phyloP scores from a whole-genome alignment of 2,797 vertebrate species.

The Monodelphis domestica region DNA sequence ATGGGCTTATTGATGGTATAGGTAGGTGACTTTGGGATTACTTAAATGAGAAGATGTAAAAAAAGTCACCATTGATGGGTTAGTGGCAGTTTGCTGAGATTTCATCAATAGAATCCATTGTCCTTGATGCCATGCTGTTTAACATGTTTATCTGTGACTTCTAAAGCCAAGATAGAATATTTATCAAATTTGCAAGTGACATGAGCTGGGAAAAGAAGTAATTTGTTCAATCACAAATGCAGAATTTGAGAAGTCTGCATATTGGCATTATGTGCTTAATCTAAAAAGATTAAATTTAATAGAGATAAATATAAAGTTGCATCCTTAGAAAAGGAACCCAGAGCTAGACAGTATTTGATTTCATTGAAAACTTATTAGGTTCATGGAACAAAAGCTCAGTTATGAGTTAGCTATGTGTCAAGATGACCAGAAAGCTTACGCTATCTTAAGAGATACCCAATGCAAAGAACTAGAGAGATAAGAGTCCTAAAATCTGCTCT shows the following conservation, averaged over 20 bases:
- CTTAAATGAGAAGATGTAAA: neutral
- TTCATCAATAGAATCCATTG: neutral
- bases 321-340: neutral
- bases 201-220: neutral
- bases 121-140: neutral
- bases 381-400: neutral
- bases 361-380: neutral
- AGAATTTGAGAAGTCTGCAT: neutral
- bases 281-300: neutral
- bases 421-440: neutral
- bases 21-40: neutral
- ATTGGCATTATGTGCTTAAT: neutral
- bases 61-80: neutral
- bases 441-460: neutral
- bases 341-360: neutral
- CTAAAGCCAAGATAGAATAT: neutral
- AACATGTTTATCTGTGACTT: neutral
- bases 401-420: neutral
- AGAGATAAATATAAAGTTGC: neutral
- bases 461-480: neutral
- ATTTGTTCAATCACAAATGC: neutral
- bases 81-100: neutral
- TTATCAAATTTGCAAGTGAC: neutral
- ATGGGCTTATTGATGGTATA: neutral
- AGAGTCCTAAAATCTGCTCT: neutral